Base-by-base conservation (phyloP, 2,797 vertebrate genomes). In the Myotis findleyi region DNA sequence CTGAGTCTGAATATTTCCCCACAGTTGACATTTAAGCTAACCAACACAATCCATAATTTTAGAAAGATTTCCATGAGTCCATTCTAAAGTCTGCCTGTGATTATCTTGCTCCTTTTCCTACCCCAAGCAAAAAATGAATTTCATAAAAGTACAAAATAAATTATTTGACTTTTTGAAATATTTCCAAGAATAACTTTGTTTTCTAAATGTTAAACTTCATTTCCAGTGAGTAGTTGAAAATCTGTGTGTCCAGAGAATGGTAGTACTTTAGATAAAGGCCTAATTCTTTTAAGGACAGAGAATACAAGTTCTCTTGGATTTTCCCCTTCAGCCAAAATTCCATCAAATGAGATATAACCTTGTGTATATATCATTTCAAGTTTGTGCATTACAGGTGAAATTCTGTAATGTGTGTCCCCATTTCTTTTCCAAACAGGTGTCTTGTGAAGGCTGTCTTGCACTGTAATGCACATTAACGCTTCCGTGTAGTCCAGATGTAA, bases 1-100 rank as follows among this genome's bases (percentile, higher is more conserved):
- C 97, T 99, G 99, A 0, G 99, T 99, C 99, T 99, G 99, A 89
- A 99, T 12, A 97, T 99, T 99, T 66, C 99, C 99, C 99, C 99
- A 99, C 33, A 99, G 98, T 10, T 99, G 98, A 91, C 99, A 99
- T 94, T 99, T 99, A 95, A 99, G 98, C 97, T 99, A 99, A 76
- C 98, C 99, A 6, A 99, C 99, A 1, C 99, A 99, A 97, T 99
- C 99, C 98, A 99, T 99, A 92, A 99, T 99, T 97, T 97, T 98
- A 5, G 99, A 99, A 98, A 99, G 99, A 84, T 99, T 99, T 97
- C 98, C 98, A 41, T 99, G 41, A 99, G 64, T 99, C 98, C 25
- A 98, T 97, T 68, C 99, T 98, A 33, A 99, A 98, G 87, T 99
- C 99, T 91, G 21, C 99, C 98, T 99, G 99, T 0, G 99, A 98